Evolutionary conservation across 2,113 vertebrate species (phyloP).

Genomic region (Penelope pileata): DNA sequence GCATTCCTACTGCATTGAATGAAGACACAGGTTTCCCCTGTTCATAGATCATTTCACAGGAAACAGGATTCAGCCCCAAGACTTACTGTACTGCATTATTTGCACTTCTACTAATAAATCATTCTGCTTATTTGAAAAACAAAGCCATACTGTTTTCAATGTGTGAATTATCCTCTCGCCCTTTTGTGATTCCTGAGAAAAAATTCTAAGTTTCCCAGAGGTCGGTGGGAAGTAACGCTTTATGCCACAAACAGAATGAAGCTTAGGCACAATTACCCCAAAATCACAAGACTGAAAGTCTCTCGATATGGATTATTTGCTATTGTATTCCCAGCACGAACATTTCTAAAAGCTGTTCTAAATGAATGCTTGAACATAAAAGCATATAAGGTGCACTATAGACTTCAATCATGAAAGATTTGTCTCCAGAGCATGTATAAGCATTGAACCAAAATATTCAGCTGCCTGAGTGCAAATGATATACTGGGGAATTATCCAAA

Average conservation of each 20-base stretch:
- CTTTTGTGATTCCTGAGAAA: background rate
- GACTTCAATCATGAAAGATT: background rate
- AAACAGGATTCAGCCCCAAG: conserved; percentile 30
- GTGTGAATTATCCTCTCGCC: conserved; percentile 8
- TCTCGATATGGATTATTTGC: background rate
- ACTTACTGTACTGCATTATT: conserved; percentile 26
- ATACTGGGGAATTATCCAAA: background rate
- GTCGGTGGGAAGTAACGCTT: background rate
- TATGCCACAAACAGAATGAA: conserved; percentile 1
- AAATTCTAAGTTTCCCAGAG: conserved; percentile 24
- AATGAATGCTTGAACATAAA: background rate
- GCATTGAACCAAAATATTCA: background rate
- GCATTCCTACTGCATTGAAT: background rate
- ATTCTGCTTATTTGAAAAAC: conserved; percentile 33
- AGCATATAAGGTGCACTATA: background rate
- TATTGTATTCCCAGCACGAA: background rate
- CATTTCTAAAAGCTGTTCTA: conserved; percentile 5
- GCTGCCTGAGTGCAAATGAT: background rate
- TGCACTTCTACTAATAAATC: conserved; percentile 19
- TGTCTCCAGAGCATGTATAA: background rate
- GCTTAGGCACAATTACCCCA: background rate
- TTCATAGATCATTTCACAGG: conserved; percentile 40
- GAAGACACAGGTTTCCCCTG: conserved; percentile 13
- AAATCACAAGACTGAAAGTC: background rate
- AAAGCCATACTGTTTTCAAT: conserved; percentile 25